These are phyloP conservation scores for Mus pahari DNA, from an alignment of 2,113 vertebrate genomes.

Conservation along the genomic window DNA sequence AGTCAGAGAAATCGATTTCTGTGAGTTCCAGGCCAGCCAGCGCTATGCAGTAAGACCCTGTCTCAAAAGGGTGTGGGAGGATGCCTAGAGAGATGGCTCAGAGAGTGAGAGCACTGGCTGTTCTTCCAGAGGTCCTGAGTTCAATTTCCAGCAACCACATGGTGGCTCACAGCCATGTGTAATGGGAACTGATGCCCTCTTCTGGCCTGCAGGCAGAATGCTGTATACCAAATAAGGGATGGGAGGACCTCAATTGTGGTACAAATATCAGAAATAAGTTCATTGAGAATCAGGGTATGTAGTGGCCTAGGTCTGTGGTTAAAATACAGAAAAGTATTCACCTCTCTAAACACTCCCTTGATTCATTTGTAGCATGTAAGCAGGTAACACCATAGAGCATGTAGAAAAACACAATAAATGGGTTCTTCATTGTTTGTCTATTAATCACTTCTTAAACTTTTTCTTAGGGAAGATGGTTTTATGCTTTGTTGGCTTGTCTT, in stretches of 20 bases:
- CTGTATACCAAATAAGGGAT: background rate
- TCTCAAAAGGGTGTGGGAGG: background rate
- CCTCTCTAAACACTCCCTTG: background rate
- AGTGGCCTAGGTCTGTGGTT: background rate
- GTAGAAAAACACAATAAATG: slow-evolving; percentile 27
- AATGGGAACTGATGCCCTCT: too few species aligned
- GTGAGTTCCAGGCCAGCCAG: background rate
- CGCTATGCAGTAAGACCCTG: background rate
- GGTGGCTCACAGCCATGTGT: too few species aligned
- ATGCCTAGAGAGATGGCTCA: too few species aligned
- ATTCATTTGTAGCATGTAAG: slow-evolving; percentile 14
- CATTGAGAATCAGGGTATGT: background rate
- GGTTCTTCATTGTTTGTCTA: slow-evolving; percentile 30
- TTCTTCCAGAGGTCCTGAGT: too few species aligned
- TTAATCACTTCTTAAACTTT: slow-evolving; percentile 52
- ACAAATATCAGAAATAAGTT: slow-evolving; percentile 7
- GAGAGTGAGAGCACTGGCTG: too few species aligned
- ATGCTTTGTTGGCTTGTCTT: slow-evolving; percentile 94
- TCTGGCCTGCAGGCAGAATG: too few species aligned
- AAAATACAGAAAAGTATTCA: background rate
- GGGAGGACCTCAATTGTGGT: background rate
- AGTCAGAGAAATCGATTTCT: background rate
- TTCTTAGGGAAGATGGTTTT: slow-evolving; percentile 95
- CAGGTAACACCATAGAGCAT: background rate
- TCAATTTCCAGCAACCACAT: too few species aligned